Percentiles rank a stretch among this genome's conserved stretches.
Evolutionary conservation across 1,140 invertebrate genomes (phyloP).

Genomic region (Probaryconus sp.): DNA sequence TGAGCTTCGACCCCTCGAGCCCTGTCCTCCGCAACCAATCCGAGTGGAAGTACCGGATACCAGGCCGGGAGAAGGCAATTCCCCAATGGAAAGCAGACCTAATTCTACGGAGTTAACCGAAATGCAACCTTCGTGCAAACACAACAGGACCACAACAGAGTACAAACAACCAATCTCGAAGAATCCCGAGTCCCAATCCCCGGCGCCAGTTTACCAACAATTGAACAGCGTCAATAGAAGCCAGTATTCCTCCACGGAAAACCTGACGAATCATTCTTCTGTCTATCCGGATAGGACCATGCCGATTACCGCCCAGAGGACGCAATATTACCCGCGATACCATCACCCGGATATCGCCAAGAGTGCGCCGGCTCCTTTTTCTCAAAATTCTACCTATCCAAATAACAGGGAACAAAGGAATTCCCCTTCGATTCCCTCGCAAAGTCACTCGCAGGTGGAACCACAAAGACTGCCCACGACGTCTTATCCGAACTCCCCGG

Average conservation of each 20-base stretch:
- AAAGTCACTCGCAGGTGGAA: conserved; percentile 40
- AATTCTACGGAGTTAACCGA: conserved; percentile 69
- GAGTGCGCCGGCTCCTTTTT: conserved; percentile 70
- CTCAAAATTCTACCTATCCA: conserved; percentile 68
- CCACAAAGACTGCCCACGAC: conserved; percentile 52
- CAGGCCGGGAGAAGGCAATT: conserved; percentile 71
- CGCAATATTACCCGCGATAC: conserved; percentile 74
- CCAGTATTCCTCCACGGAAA: conserved; percentile 65
- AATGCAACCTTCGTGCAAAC: conserved; percentile 73
- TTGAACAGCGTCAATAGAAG: conserved; percentile 67
- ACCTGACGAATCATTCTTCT: conserved; percentile 61
- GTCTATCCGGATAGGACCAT: conserved; percentile 57
- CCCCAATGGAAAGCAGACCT: conserved; percentile 60
- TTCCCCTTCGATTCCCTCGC: conserved; percentile 14
- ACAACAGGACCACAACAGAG: conserved; percentile 72
- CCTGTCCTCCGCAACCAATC: conserved; percentile 71
- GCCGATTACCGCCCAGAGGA: conserved; percentile 66
- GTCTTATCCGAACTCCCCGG: conserved; percentile 16
- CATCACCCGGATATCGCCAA: conserved; percentile 76
- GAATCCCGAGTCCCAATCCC: conserved; percentile 71
- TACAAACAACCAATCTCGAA: conserved; percentile 67
- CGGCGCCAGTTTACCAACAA: conserved; percentile 74
- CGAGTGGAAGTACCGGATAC: conserved; percentile 73
- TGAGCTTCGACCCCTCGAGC: conserved; percentile 67
- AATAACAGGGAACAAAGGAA: conserved; percentile 59